These are phyloP conservation scores for Dryobotodes eremita DNA, from an alignment of 2,888 invertebrate species.

Conservation along the genomic window DNA sequence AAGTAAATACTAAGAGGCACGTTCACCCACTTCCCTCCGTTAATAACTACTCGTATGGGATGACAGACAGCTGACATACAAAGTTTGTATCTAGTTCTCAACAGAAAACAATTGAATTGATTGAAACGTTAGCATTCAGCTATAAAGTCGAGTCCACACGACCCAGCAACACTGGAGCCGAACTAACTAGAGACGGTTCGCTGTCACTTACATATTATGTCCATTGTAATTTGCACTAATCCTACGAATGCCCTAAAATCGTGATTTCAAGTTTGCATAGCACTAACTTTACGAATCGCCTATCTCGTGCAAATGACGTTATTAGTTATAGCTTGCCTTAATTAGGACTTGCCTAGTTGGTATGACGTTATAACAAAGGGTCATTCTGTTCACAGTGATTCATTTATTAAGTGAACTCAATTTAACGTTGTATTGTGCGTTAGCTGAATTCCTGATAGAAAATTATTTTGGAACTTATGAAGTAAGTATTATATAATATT, in stretches of 20 bases:
- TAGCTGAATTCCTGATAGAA: slow-evolving; percentile 21
- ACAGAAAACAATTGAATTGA: slow-evolving; percentile 36
- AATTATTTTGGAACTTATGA: slow-evolving; percentile 7
- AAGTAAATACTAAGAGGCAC: neutral
- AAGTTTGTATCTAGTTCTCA: slow-evolving; percentile 25
- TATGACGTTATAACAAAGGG: slow-evolving; percentile 25
- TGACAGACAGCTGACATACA: slow-evolving; percentile 35
- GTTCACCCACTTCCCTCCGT: slow-evolving; percentile 31
- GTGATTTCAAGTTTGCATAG: neutral
- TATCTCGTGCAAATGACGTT: slow-evolving; percentile 17
- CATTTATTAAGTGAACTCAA: slow-evolving; percentile 19
- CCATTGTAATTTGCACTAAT: slow-evolving; percentile 4
- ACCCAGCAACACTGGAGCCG: neutral
- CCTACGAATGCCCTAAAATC: slow-evolving; percentile 21
- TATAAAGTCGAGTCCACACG: neutral
- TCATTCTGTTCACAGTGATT: slow-evolving; percentile 32
- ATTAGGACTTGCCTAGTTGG: slow-evolving; percentile 25
- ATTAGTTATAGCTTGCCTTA: slow-evolving; percentile 25
- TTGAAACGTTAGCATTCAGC: slow-evolving; percentile 8
- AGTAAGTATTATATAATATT: slow-evolving; percentile 9
- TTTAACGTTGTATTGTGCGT: slow-evolving; percentile 17
- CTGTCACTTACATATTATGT: neutral
- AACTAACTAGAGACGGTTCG: neutral
- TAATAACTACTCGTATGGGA: neutral
- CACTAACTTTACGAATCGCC: neutral